Evolutionary conservation across 2,113 vertebrate genomes (phyloP), one percentile per base, ranked within the genome.

Genomic region (Mirounga angustirostris): DNA sequence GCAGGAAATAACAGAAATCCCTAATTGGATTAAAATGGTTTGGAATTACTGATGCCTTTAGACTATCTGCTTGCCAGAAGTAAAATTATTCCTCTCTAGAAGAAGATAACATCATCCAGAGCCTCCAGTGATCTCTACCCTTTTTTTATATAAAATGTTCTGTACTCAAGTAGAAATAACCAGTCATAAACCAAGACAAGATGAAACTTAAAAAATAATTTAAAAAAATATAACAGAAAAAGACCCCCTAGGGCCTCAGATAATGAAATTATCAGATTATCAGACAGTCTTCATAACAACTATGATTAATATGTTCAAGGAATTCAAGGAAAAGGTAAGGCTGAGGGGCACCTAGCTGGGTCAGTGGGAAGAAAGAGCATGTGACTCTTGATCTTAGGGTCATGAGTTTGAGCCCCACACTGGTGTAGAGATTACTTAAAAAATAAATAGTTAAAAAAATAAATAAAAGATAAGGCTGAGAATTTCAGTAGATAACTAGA

Each of bases 61-160:
- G 40, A n/a, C 46, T 56, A 36, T 22, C 63, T 83, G 2, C 15
- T 50, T 71, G 46, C 65, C 36, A 43, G 36, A 67, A 67, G 2
- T 40, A 54, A 94, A 93, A 71, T 91, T 74, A 79, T 58, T 94
- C 30, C 2, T 90, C 28, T 91, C 43, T 83, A 40, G 59, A 81
- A 67, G 83, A 81, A 82, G n/a, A 50, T 18, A 73, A 22, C 21
- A 54, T 91, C 19, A 54, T 93, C 28, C 16, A 84, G 69, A 40
- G 46, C 54, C 22, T 84, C 50, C 26, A 58, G 16, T 22, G n/a
- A 73, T 71, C 12, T 92, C 24, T 28, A 24, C 16, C 14, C 30
- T 14, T 43, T 84, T 79, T 84, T 94, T 14, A 71, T 46, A 69
- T 30, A 91, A 91, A 80, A 56, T 81, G 4, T 93, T 79, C 11